Percentiles rank a stretch among this genome's conserved stretches.
Conservation (phyloP, 2,888 invertebrate species). For the Celastrina argiolus region DNA sequence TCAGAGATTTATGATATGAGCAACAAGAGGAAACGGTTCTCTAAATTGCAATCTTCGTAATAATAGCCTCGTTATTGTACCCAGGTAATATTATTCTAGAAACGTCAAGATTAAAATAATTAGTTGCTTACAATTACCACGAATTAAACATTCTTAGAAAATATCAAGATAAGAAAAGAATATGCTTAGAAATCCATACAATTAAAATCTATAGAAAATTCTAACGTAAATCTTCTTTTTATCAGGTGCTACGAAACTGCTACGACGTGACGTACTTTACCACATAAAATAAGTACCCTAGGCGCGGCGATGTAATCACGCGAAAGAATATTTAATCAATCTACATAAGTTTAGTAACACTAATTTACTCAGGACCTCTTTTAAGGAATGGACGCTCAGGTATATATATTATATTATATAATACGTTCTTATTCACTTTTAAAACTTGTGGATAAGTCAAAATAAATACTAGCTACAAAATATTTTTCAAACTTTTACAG, state of each 20-base stretch:
- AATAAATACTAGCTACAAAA: background rate
- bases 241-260: background rate
- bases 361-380: too few species aligned
- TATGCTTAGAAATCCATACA: too few species aligned
- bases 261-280: too few species aligned
- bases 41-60: background rate
- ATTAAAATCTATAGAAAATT: too few species aligned
- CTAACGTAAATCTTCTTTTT: background rate
- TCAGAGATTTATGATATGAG: constrained; percentile 7
- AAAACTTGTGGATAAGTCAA: background rate
- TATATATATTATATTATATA: too few species aligned
- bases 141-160: too few species aligned
- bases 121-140: background rate
- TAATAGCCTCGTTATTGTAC: background rate
- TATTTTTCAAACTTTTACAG: background rate
- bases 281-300: too few species aligned
- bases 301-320: background rate
- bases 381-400: too few species aligned
- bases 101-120: background rate
- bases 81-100: background rate
- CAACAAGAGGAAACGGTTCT: constrained; percentile 6
- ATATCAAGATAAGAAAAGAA: too few species aligned
- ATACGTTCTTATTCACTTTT: background rate
- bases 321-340: too few species aligned
- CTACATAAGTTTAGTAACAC: too few species aligned